A percentile compares a stretch with the other conserved stretches of the same genome.
phyloP scores from a whole-genome alignment of 2,888 invertebrate species.

The Himalopsyche japonica region DNA sequence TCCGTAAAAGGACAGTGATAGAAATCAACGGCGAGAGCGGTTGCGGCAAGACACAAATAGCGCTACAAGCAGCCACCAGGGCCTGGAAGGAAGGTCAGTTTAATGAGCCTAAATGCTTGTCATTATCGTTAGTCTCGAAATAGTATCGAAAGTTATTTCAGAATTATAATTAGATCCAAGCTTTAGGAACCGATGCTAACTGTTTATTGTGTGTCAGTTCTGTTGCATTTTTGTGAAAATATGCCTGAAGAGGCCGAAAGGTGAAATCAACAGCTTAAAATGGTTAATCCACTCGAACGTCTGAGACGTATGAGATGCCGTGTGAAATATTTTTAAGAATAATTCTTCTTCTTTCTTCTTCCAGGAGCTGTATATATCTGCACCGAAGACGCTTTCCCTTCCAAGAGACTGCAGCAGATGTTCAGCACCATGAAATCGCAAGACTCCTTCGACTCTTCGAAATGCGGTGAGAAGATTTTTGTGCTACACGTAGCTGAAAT shows the following conservation, averaged over 20 bases:
- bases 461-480: conserved; percentile 51
- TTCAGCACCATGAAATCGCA: conserved; percentile 5
- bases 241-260: too few species aligned
- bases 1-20: conserved; percentile 68
- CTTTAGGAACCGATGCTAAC: too few species aligned
- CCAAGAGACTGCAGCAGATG: conserved; percentile 54
- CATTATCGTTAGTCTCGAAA: too few species aligned
- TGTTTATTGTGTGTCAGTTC: too few species aligned
- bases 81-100: conserved; percentile 58
- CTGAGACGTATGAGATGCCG: too few species aligned
- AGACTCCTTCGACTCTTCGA: background rate
- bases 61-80: conserved; percentile 69
- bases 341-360: background rate
- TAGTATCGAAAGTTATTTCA: too few species aligned
- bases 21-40: conserved; percentile 83
- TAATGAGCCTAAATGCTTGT: too few species aligned
- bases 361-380: conserved; percentile 69
- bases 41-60: conserved; percentile 80
- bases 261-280: too few species aligned
- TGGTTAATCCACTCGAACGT: too few species aligned
- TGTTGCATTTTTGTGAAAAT: too few species aligned
- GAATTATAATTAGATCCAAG: too few species aligned
- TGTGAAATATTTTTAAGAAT: too few species aligned
- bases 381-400: conserved; percentile 72
- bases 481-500: conserved; percentile 55